phyloP scores from a whole-genome alignment of 2,797 vertebrate genomes.

The Euphonia xanthogaster region DNA sequence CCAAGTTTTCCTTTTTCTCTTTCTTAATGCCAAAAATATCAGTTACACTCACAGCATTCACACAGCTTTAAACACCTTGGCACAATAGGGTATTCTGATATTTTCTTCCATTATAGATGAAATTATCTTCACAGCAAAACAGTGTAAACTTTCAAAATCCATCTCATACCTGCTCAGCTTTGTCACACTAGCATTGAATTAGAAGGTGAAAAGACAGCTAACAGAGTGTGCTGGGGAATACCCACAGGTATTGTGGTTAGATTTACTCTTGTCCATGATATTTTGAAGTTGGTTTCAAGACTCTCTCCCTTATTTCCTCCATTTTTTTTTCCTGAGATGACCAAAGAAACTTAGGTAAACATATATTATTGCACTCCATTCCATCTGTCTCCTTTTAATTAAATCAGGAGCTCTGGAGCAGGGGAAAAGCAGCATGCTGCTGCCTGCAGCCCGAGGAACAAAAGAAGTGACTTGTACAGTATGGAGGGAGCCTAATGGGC shows the following conservation, averaged over 20 bases:
- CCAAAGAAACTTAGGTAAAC: neutral
- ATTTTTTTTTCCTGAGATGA: neutral
- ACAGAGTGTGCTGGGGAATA: neutral
- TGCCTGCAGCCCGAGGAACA: conserved; percentile 31
- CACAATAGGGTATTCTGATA: neutral
- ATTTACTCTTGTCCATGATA: neutral
- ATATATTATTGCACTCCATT: neutral
- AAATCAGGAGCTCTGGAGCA: conserved; percentile 10
- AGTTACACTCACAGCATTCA: neutral
- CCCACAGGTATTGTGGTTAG: neutral
- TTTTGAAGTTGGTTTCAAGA: neutral
- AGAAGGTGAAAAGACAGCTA: neutral
- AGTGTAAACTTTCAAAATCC: neutral
- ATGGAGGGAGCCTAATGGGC: conserved; percentile 44
- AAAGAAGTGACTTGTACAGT: conserved; percentile 28
- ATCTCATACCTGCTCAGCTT: neutral
- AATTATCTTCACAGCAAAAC: neutral
- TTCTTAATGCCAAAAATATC: neutral
- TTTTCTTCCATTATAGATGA: conserved; percentile 13
- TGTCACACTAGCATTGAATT: neutral
- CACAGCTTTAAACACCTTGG: neutral
- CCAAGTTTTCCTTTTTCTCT: neutral
- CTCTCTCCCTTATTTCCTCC: neutral
- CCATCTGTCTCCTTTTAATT: conserved; percentile 38
- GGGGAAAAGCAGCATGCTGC: conserved; percentile 27